A percentile compares a stretch with the other conserved stretches of the same genome.
Conservation (phyloP, 2,888 invertebrate genomes). For the Crossocerus cetratus region DNA sequence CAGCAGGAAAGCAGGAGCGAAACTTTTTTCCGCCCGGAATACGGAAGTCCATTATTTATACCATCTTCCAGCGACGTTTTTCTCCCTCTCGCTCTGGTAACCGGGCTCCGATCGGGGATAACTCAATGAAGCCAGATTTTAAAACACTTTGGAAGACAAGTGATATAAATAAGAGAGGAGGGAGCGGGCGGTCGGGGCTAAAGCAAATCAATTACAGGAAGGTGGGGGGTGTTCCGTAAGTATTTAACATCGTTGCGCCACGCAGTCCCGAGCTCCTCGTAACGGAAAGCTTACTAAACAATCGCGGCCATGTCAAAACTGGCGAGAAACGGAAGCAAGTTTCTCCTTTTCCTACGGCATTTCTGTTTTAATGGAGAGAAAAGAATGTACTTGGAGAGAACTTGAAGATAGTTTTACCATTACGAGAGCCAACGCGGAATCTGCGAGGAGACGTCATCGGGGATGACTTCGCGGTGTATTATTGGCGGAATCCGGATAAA, state of each 20-base stretch:
- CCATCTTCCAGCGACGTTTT: background rate
- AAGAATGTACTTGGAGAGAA: background rate
- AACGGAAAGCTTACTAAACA: background rate
- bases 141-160: background rate
- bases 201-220: constrained; percentile 4
- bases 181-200: no score
- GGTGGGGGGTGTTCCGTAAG: background rate
- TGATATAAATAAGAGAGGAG: background rate
- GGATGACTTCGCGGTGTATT: background rate
- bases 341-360: background rate
- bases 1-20: no score
- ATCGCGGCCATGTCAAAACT: background rate
- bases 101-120: background rate
- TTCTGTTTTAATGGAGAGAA: background rate
- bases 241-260: constrained; percentile 4
- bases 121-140: background rate
- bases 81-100: background rate
- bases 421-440: background rate
- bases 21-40: no score
- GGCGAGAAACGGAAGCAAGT: background rate
- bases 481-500: background rate
- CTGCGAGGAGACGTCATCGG: background rate
- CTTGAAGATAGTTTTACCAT: background rate
- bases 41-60: background rate
- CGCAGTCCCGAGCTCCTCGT: background rate